phyloP scores from a whole-genome alignment of 1,140 invertebrate genomes.

The Brachionus angularis region DNA sequence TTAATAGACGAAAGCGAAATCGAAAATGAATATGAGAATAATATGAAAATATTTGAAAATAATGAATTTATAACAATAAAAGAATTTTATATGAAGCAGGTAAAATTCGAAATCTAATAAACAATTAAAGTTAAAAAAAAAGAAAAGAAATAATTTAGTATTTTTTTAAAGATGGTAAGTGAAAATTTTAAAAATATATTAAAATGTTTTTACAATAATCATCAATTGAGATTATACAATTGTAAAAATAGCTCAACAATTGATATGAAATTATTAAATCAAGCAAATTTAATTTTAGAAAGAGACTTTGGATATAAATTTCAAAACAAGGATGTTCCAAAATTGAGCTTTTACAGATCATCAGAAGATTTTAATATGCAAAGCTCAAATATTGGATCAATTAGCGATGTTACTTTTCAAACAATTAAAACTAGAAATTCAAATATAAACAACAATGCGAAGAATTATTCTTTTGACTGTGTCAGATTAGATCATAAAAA shows the following conservation, averaged over 20 bases:
- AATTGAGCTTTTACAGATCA: too few relatives aligned
- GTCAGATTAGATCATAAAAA: too few relatives aligned
- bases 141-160: background rate
- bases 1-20: background rate
- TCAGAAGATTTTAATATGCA: background rate
- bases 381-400: too few relatives aligned
- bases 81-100: slow-evolving; percentile 30
- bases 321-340: too few relatives aligned
- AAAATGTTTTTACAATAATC: slow-evolving; percentile 8
- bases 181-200: background rate
- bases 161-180: slow-evolving; percentile 17
- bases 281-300: background rate
- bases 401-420: too few relatives aligned
- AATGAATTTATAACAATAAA: background rate
- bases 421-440: too few relatives aligned
- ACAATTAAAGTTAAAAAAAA: background rate
- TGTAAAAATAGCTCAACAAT: slow-evolving; percentile 1
- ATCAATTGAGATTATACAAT: background rate
- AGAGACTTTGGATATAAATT: background rate
- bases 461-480: too few relatives aligned
- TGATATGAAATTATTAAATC: background rate
- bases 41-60: slow-evolving; percentile 12
- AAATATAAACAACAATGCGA: too few relatives aligned
- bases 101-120: background rate
- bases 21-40: slow-evolving; percentile 1